Conservation (phyloP, 2,888 invertebrate genomes). For the Phyto melanocephala region DNA sequence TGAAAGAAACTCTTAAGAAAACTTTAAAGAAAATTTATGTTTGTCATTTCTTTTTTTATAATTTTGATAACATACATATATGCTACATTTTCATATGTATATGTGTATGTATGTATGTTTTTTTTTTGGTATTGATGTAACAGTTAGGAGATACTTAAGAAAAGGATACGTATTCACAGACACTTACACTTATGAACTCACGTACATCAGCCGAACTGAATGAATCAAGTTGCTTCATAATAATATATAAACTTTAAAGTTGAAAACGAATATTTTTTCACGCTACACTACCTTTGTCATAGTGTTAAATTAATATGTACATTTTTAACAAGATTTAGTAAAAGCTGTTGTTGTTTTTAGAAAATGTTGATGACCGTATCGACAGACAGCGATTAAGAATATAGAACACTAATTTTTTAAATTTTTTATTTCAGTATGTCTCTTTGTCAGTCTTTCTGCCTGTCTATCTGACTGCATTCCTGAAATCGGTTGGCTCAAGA, state of each 20-base stretch:
- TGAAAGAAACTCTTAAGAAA: background rate
- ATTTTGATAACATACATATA: background rate
- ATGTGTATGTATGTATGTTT: background rate
- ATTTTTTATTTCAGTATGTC: too few species aligned
- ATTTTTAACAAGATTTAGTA: too few species aligned
- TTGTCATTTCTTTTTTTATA: constrained; percentile 6
- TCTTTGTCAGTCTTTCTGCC: too few species aligned
- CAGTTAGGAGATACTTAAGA: background rate
- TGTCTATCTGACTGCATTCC: too few species aligned
- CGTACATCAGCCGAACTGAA: background rate
- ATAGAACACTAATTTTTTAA: too few species aligned
- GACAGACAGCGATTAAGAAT: too few species aligned
- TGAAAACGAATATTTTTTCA: too few species aligned
- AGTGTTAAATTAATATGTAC: too few species aligned
- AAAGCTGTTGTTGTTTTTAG: too few species aligned
- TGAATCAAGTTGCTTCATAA: background rate
- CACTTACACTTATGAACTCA: background rate
- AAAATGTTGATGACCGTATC: too few species aligned
- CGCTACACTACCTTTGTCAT: too few species aligned
- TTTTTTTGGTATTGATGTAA: background rate
- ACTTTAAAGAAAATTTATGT: constrained; percentile 45
- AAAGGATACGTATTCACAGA: constrained; percentile 1
- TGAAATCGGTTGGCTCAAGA: too few species aligned
- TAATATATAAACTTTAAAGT: background rate
- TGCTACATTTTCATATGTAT: background rate